A percentile compares a stretch with the other conserved stretches of the same genome.
Evolutionary conservation across 2,888 invertebrate genomes (phyloP).

Genomic region (Thera obeliscata): DNA sequence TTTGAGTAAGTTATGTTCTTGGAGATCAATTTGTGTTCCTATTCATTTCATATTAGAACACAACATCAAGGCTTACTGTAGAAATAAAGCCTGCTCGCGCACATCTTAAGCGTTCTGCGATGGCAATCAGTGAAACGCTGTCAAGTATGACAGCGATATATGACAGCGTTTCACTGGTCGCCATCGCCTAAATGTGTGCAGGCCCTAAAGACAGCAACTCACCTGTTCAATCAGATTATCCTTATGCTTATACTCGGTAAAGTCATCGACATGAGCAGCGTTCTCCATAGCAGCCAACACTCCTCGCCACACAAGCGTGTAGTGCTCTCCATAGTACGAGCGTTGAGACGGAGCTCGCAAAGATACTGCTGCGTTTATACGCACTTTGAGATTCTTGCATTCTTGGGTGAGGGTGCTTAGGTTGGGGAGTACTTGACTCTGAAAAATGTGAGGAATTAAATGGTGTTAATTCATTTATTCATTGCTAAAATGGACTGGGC

Average conservation of each 20-base stretch:
- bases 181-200: too few species aligned
- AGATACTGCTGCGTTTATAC: conserved; percentile 93
- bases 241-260: conserved; percentile 93
- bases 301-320: conserved; percentile 87
- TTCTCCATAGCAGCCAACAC: conserved; percentile 90
- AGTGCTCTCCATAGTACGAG: conserved; percentile 86
- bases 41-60: too few species aligned
- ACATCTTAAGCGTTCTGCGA: too few species aligned
- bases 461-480: too few species aligned
- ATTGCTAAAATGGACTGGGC: too few species aligned
- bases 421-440: conserved; percentile 87
- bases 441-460: conserved; percentile 30
- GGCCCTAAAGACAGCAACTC: conserved; percentile 9
- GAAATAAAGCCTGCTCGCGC: too few species aligned
- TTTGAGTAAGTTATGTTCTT: too few species aligned
- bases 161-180: too few species aligned
- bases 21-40: too few species aligned
- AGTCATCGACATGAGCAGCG: conserved; percentile 91
- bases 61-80: too few species aligned
- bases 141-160: too few species aligned
- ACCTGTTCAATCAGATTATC: conserved; percentile 94
- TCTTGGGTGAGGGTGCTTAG: conserved; percentile 87
- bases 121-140: too few species aligned
- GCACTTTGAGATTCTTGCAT: conserved; percentile 94
- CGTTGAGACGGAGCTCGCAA: conserved; percentile 86